Base-by-base conservation (phyloP, 2,888 invertebrate genomes). In the Bombylius major region DNA sequence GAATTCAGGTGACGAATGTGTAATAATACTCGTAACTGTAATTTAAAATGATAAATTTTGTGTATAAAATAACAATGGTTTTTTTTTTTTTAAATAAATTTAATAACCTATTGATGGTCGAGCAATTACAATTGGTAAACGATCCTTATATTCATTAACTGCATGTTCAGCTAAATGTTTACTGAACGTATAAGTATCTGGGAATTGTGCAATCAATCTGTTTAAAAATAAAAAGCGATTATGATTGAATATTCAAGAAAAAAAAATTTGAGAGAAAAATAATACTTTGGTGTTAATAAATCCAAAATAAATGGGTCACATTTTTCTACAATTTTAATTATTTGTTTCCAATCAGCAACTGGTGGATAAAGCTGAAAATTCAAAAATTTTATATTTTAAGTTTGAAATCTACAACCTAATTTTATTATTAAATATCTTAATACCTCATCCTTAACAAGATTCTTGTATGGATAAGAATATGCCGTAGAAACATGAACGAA, bases 131-230 rank as follows among this genome's bases (percentile, higher is more conserved):
- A 81, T 70, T 0, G 91, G 89, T 23, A 92, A 68, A 23, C 75
- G 66, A 1, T 77, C 78, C 6, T 64, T 68, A 45, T 83, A 80
- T 55, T 87, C 85, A 14, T 78, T 75, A 1, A 91, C 77, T 3
- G 87, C 78, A 56, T 84, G 81, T 63, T 93, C 92, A 0, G 87
- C 88, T 58, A 93, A 66, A 57, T 86, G 83, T 69, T 93, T 93
- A 0, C 89, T 85, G 67, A 86, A 89, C 0, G 87, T 87, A 67
- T 93, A 93, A 0, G 91, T 90, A 66, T 92, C 92, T 0, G 91
- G 90, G 34, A 86, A 77, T 4, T 75, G 72, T 4, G 77, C 79
- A 5, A 84, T 65, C 56, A 74, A 76, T 60, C 82, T 82, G 67
- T 45, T 64, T 49, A 9, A 36, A 36, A 36, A 36, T 36, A 36